Evolutionary conservation across 2,888 invertebrate genomes (phyloP), one percentile per base, ranked within the genome.

Genomic region (Drosophila diplacantha): DNA sequence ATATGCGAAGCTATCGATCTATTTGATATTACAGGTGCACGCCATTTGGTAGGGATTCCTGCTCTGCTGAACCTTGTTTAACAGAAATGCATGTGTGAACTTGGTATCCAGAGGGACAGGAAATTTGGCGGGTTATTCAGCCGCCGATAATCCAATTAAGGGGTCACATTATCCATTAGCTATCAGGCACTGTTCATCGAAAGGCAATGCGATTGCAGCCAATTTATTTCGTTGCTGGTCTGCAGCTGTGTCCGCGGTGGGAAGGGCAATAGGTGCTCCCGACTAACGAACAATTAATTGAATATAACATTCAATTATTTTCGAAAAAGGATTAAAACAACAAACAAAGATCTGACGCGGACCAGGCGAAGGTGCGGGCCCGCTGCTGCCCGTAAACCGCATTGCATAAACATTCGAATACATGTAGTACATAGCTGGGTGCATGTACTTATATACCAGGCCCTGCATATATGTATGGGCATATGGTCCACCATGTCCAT

Each of bases 221-320:
- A 63, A 63, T 64, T 68, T 79, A 65, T 54, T 69, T 39, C 31
- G n/a, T 38, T 9, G 35, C 43, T 44, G 20, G 29, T 41, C 44
- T 31, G 37, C 41, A 22, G 41, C 41, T 54, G 32, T 14, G 50
- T 18, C 18, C 6, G 20, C 16, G 41, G 18, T 41, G 22, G 24
- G 12, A 14, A 22, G 56, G 53, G 37, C 37, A 44, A 44, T 55
- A 59, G 46, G 50, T 47, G 61, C 63, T 46, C 37, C 39, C 46
- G 59, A 44, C 71, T 71, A 65, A 72, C 77, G 74, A 52, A 80
- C 70, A 70, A 68, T 71, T 80, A 77, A 79, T 79, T 74, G 73
- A 79, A 82, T 73, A 81, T 78, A 55, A 78, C 77, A 77, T 82
- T 74, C 58, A 80, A 80, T 80, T 80, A 74, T 57, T 41, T 60